Base-by-base conservation (phyloP, 2,113 vertebrate genomes). In the Anolis carolinensis region DNA sequence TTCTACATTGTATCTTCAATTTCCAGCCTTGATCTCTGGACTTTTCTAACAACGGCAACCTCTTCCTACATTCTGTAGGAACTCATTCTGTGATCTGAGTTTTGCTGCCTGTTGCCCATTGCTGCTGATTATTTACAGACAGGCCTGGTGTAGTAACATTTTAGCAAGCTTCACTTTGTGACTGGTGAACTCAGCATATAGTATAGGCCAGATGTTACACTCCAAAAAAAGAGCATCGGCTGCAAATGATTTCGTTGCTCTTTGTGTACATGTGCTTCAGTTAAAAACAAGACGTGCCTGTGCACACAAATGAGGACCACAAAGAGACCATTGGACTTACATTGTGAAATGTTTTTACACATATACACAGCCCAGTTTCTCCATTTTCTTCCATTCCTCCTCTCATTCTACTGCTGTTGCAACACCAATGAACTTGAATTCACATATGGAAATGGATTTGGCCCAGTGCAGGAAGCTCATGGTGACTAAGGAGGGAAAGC, bases 381-480 rank as follows among this genome's bases (percentile, higher is more conserved):
- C 85, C 89, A 72, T 91, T 74, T 67, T 84, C 68, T 81, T 83
- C 70, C 91, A 73, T 84, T 89, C 88, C 81, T 82, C 83, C 82
- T 90, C 84, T 86, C 83, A 72, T 89, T 91, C 89, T 81, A 84
- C 0, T 87, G 83, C 75, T 67, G 72, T 79, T 92, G 92, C 81
- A 89, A 93, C 87, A 93, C 80, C 87, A 84, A 90, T 74, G 44
- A 92, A 87, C 50, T 55, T 55, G 70, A 82, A 83, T 94, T 96
- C 95, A 96, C 89, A 79, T 93, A 94, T 93, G 90, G 93, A 92
- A 83, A 95, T 90, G 92, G 89, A 50, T 93, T 93, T 92, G 88
- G 89, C 89, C 39, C 91, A 91, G 83, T 89, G 86, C 90, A 90
- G 93, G 92, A 91, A 93, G 86, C 86, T 91, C 23, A 1, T 62